Percentiles rank a stretch among this genome's conserved stretches.
Evolutionary conservation across 35 echinoderm and acorn worm genomes (phyloP).

Genomic region (Heliocidaris erythrogramma): DNA sequence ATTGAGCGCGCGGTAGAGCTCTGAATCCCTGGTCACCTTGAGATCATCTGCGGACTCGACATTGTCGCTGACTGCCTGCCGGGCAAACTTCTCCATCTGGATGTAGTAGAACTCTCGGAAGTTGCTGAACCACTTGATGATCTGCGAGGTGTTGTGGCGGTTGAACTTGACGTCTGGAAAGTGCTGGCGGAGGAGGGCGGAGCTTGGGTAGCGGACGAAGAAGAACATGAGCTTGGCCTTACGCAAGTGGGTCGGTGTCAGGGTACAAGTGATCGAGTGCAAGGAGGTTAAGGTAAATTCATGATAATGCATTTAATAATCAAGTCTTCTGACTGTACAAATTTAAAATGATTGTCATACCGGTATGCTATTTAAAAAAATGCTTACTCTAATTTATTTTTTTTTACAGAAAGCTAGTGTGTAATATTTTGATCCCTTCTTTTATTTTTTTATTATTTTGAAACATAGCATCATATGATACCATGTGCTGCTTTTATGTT

Average conservation of each 20-base stretch:
- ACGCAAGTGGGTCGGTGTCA: conserved; percentile 92
- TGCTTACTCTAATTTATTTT: too few relatives aligned
- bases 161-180: conserved; percentile 99
- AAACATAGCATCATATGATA: too few relatives aligned
- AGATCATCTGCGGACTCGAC: conserved; percentile 66
- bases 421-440: too few relatives aligned
- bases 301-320: neutral
- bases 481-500: too few relatives aligned
- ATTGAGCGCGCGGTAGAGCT: conserved; percentile 87
- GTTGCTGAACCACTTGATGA: conserved; percentile 99
- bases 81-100: conserved; percentile 99
- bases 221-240: conserved; percentile 99
- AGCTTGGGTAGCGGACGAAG: conserved; percentile 94
- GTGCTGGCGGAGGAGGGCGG: conserved; percentile 83
- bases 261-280: conserved; percentile 75
- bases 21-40: conserved; percentile 79
- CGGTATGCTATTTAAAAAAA: too few relatives aligned
- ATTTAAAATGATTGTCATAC: too few relatives aligned
- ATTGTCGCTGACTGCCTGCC: conserved; percentile 78
- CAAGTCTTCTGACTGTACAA: too few relatives aligned
- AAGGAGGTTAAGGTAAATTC: conserved; percentile 65
- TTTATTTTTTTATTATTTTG: too few relatives aligned
- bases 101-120: conserved; percentile 99
- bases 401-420: too few relatives aligned
- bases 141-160: conserved; percentile 98